phyloP scores from a whole-genome alignment of 2,113 vertebrate species.

The Limanda limanda region DNA sequence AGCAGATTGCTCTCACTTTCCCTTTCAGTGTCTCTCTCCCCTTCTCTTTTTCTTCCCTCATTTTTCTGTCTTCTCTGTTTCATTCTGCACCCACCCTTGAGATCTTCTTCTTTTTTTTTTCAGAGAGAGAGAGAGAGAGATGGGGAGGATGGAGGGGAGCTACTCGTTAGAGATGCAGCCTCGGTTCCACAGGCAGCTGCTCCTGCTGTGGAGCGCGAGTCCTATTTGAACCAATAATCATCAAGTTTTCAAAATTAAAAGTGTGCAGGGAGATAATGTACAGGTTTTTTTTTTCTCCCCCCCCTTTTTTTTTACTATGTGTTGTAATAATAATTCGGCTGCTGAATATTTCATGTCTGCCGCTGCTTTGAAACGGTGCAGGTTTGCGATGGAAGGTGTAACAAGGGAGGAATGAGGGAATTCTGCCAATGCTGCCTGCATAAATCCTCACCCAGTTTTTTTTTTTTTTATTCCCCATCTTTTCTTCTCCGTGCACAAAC shows the following conservation, averaged over 20 bases:
- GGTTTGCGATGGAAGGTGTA: slow-evolving; percentile 69
- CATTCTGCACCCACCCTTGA: slow-evolving; percentile 36
- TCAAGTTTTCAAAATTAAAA: slow-evolving; percentile 75
- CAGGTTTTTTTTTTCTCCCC: not conserved
- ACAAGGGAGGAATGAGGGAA: slow-evolving; percentile 67
- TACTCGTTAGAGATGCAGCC: slow-evolving; percentile 75
- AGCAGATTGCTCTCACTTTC: slow-evolving; percentile 56
- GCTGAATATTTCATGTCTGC: slow-evolving; percentile 79
- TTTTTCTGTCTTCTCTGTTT: slow-evolving; percentile 28
- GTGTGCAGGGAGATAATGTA: slow-evolving; percentile 48
- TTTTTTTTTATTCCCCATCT: slow-evolving; percentile 9
- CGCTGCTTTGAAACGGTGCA: slow-evolving; percentile 74
- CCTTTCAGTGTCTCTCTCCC: slow-evolving; percentile 10
- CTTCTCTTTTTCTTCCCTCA: slow-evolving; percentile 29
- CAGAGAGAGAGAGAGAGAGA: not conserved
- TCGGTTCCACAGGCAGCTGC: slow-evolving; percentile 46
- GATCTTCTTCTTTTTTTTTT: slow-evolving; percentile 34
- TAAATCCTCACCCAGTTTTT: slow-evolving; percentile 50
- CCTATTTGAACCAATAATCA: slow-evolving; percentile 79
- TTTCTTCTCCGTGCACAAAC: slow-evolving; percentile 54
- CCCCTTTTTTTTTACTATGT: slow-evolving; percentile 31
- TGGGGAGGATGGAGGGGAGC: slow-evolving; percentile 12
- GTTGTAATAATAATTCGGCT: slow-evolving; percentile 76
- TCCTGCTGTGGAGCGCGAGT: slow-evolving; percentile 61
- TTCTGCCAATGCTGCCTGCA: slow-evolving; percentile 60